Conservation (phyloP, 1,140 invertebrate species). For the Drosophila aff. region DNA sequence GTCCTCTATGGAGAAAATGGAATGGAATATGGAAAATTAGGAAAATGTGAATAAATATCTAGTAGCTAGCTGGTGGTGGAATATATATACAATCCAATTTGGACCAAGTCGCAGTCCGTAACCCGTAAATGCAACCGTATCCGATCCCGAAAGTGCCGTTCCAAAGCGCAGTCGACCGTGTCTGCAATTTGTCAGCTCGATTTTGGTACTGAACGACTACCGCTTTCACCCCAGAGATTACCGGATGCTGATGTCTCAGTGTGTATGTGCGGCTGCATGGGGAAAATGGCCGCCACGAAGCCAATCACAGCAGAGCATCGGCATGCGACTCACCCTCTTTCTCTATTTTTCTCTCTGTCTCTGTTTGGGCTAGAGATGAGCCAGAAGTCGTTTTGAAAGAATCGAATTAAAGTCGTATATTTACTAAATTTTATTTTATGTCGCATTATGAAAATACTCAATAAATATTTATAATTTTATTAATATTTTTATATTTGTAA, state of each 20-base stretch:
- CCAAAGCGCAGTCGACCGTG: constrained; percentile 75
- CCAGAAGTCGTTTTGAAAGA: too few relatives aligned
- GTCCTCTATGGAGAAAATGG: constrained; percentile 58
- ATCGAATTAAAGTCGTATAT: neutral
- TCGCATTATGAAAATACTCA: too few relatives aligned
- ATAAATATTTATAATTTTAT: too few relatives aligned
- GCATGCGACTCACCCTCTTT: neutral
- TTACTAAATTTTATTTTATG: too few relatives aligned
- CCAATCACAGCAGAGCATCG: constrained; percentile 65
- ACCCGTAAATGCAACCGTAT: constrained; percentile 32
- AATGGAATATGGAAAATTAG: neutral
- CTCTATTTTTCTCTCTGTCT: constrained; percentile 4
- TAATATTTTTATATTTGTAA: too few relatives aligned
- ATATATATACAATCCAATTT: constrained; percentile 27
- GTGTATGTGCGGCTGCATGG: constrained; percentile 22
- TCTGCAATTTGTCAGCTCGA: constrained; percentile 83
- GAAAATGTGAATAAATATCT: constrained; percentile 16
- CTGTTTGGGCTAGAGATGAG: constrained; percentile 3
- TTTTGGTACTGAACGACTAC: constrained; percentile 68
- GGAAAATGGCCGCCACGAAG: constrained; percentile 64
- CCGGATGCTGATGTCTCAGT: constrained; percentile 5
- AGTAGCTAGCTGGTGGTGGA: neutral
- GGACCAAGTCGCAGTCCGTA: constrained; percentile 36
- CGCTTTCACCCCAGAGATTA: constrained; percentile 23
- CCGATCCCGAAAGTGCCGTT: constrained; percentile 47